Conservation (phyloP, 1,140 invertebrate genomes). For the Saccostrea cuccullata region DNA sequence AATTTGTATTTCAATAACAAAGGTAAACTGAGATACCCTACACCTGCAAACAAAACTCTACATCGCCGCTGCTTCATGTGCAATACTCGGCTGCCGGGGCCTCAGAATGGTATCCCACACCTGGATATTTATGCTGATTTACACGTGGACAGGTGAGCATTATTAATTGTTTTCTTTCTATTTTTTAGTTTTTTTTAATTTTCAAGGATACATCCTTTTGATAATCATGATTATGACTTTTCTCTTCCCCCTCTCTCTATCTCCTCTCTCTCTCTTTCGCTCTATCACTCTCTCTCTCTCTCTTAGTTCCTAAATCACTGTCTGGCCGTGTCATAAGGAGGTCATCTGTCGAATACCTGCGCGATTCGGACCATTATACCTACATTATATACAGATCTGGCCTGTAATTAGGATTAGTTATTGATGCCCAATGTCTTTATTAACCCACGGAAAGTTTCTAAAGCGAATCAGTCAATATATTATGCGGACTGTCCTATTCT, state of each 20-base stretch:
- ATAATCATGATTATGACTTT: too few relatives aligned
- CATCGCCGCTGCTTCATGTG: too few relatives aligned
- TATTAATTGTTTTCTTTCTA: neutral
- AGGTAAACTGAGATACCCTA: too few relatives aligned
- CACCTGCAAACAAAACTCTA: too few relatives aligned
- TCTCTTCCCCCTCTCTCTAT: too few relatives aligned
- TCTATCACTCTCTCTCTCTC: neutral
- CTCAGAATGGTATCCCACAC: neutral
- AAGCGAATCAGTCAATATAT: neutral
- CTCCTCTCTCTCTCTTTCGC: too few relatives aligned
- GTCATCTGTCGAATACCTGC: neutral
- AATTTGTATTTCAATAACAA: too few relatives aligned
- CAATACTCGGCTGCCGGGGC: neutral
- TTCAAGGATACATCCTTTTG: too few relatives aligned
- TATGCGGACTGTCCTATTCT: neutral
- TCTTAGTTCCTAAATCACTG: neutral
- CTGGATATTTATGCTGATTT: neutral
- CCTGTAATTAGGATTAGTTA: neutral
- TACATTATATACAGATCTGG: neutral
- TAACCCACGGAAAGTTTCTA: neutral
- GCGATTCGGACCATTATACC: neutral
- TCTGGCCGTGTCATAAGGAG: neutral
- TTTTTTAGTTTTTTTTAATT: too few relatives aligned
- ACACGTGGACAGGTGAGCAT: neutral
- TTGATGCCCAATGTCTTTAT: slow-evolving; percentile 6